phyloP scores from a whole-genome alignment of 2,113 vertebrate species.

The Ramphastos sulfuratus region DNA sequence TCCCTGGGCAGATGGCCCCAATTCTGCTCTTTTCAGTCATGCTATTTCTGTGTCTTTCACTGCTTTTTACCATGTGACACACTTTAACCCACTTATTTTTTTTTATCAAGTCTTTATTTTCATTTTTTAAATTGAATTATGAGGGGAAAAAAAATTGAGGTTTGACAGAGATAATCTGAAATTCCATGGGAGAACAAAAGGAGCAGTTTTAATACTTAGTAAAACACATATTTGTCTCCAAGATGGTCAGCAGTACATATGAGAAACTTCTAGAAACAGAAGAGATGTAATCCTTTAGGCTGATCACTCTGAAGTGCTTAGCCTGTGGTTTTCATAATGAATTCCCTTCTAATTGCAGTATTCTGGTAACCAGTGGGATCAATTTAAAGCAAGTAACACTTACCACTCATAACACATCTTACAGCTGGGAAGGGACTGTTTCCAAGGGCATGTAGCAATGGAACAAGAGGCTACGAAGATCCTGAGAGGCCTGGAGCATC shows the following conservation, averaged over 20 bases:
- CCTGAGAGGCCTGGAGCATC: too few relatives aligned
- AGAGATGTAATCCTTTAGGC: background rate
- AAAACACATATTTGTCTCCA: background rate
- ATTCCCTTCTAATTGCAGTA: background rate
- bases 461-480: too few relatives aligned
- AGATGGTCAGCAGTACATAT: background rate
- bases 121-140: background rate
- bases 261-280: background rate
- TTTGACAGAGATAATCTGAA: background rate
- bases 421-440: background rate
- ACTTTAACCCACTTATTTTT: background rate
- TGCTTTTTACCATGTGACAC: background rate
- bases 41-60: background rate
- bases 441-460: too few relatives aligned
- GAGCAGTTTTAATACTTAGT: background rate
- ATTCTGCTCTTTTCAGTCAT: background rate
- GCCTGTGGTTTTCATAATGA: background rate
- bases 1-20: too few relatives aligned
- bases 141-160: background rate
- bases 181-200: background rate
- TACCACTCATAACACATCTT: background rate
- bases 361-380: background rate
- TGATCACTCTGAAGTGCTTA: background rate
- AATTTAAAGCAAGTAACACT: background rate
- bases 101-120: too few relatives aligned